Evolutionary conservation across 2,888 invertebrate species (phyloP).

Genomic region (Drosophila affinis): DNA sequence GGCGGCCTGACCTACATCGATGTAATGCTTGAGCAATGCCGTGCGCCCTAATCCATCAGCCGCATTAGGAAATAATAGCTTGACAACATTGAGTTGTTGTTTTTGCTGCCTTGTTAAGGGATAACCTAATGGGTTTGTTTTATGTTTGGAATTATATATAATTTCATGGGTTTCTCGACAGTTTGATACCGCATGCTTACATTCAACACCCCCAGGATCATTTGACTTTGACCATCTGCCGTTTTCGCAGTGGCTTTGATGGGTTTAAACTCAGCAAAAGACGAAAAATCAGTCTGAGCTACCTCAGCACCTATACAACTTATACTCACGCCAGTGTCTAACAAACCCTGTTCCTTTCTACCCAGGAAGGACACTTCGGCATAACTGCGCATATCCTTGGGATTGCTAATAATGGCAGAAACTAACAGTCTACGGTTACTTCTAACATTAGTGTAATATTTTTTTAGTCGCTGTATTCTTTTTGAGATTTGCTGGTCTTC

Average conservation of each 20-base stretch:
- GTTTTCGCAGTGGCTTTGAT: background rate
- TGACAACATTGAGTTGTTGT: background rate
- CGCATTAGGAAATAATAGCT: no score
- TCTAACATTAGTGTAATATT: background rate
- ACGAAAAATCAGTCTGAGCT: no score
- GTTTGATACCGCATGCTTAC: background rate
- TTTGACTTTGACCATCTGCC: slow-evolving; percentile 1
- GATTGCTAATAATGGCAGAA: slow-evolving; percentile 3
- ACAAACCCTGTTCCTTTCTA: background rate
- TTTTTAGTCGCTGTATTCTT: background rate
- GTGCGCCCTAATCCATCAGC: no score
- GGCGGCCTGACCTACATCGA: no score
- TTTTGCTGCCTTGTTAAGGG: background rate
- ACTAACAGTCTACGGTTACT: background rate
- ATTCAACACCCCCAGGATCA: background rate
- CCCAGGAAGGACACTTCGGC: background rate
- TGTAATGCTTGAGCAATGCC: no score
- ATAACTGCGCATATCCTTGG: slow-evolving; percentile 4
- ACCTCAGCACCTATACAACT: background rate
- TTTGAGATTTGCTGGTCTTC: background rate
- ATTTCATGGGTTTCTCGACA: background rate
- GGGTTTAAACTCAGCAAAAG: no score
- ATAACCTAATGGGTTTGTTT: no score
- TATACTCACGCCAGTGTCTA: background rate
- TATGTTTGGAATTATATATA: no score